These are phyloP conservation scores for Pangasius larnaudii DNA, from an alignment of 2,797 vertebrate species.

Conservation along the genomic window DNA sequence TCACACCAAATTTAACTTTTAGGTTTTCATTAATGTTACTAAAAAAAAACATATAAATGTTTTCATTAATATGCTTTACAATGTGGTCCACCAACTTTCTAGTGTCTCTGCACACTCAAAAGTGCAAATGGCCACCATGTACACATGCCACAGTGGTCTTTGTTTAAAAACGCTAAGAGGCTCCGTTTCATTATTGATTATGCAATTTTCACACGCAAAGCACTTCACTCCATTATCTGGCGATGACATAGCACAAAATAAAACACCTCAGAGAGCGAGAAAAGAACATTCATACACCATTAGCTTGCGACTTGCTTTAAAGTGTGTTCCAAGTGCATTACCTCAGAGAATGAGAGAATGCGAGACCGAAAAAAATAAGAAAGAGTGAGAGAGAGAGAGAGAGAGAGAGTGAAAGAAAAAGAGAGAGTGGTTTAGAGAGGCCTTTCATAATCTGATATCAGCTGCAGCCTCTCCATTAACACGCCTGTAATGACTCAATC, in stretches of 20 bases:
- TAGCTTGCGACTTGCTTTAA: conserved; percentile 37
- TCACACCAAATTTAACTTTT: conserved; percentile 7
- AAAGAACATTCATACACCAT: conserved; percentile 42
- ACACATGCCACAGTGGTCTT: conserved; percentile 14
- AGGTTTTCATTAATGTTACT: neutral
- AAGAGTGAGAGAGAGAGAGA: conserved; percentile 49
- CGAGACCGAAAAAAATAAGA: conserved; percentile 38
- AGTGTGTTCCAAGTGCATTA: conserved; percentile 80
- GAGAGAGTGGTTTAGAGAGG: conserved; percentile 33
- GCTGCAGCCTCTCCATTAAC: conserved; percentile 62
- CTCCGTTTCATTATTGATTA: conserved; percentile 48
- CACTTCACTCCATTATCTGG: conserved; percentile 39
- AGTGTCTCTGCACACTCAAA: neutral
- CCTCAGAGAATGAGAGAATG: conserved; percentile 62
- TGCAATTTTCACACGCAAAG: conserved; percentile 36
- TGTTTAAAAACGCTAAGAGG: conserved; percentile 34
- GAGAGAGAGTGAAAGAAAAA: neutral
- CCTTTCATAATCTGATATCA: conserved; percentile 59
- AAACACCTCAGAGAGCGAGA: conserved; percentile 47
- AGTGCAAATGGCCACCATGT: neutral
- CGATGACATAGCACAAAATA: conserved; percentile 51
- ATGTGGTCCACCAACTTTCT: neutral
- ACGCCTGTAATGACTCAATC: conserved; percentile 60
- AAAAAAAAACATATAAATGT: neutral
- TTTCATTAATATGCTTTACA: neutral